Evolutionary conservation across 2,888 invertebrate genomes (phyloP).

Genomic region (Lepidocyrtoides sp.): DNA sequence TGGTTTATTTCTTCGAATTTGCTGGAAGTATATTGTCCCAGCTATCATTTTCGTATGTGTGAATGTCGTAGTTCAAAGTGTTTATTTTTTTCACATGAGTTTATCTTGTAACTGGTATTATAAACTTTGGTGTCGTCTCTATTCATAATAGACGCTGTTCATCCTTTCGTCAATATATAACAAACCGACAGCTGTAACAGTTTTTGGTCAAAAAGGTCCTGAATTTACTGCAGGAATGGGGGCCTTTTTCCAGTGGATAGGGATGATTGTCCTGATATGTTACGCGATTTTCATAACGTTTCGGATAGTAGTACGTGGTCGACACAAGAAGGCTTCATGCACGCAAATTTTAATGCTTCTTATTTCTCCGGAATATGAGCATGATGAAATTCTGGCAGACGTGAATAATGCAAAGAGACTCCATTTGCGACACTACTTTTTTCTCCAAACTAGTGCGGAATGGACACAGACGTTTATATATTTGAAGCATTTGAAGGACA

Average conservation of each 20-base stretch:
- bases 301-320: not conserved
- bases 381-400: conserved; percentile 28
- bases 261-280: not conserved
- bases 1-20: conserved; percentile 39
- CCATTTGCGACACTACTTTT: conserved; percentile 23
- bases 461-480: too few relatives aligned
- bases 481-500: not conserved
- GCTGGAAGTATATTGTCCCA: conserved; percentile 67
- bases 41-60: conserved; percentile 8
- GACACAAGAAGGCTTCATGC: too few relatives aligned
- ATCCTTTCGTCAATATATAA: not conserved
- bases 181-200: not conserved
- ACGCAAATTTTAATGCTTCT: not conserved
- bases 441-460: not conserved
- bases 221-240: not conserved
- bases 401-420: conserved; percentile 26
- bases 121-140: too few relatives aligned
- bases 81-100: not conserved
- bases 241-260: not conserved
- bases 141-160: too few relatives aligned
- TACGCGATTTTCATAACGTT: not conserved
- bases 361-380: conserved; percentile 57
- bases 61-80: too few relatives aligned
- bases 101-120: not conserved
- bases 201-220: not conserved